phyloP scores from a whole-genome alignment of 2,888 invertebrate species.

The Pasiphila rectangulata region DNA sequence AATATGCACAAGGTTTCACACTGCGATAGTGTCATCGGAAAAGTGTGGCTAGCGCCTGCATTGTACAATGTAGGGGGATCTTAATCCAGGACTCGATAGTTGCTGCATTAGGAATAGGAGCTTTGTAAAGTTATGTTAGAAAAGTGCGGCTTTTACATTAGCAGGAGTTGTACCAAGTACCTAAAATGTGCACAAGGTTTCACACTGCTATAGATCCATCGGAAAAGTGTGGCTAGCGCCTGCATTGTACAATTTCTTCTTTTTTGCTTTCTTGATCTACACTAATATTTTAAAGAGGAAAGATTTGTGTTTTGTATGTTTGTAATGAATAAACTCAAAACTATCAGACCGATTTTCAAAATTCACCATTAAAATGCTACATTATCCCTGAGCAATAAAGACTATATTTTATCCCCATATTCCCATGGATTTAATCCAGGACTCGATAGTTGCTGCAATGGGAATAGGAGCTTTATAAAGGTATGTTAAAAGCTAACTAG shows the following conservation, averaged over 20 bases:
- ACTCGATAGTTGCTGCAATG: neutral
- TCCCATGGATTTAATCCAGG: too few relatives aligned
- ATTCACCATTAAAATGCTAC: too few relatives aligned
- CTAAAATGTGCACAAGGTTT: slow-evolving; percentile 32
- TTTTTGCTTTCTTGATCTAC: too few relatives aligned
- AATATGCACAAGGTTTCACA: slow-evolving; percentile 32
- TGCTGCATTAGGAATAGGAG: too few relatives aligned
- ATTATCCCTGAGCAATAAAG: too few relatives aligned
- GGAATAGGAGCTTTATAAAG: neutral
- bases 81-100: slow-evolving; percentile 12
- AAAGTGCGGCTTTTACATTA: too few relatives aligned
- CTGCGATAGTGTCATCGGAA: slow-evolving; percentile 25
- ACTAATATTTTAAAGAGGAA: too few relatives aligned
- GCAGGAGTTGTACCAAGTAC: slow-evolving; percentile 20
- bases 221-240: slow-evolving; percentile 7
- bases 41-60: slow-evolving; percentile 2
- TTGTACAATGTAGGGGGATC: slow-evolving; percentile 5
- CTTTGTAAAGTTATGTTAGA: too few relatives aligned
- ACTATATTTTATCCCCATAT: too few relatives aligned
- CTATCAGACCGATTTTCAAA: too few relatives aligned
- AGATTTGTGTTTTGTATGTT: too few relatives aligned
- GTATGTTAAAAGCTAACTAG: neutral
- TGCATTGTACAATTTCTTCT: slow-evolving; percentile 1
- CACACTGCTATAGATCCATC: slow-evolving; percentile 26
- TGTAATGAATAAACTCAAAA: too few relatives aligned